A percentile compares a stretch with the other conserved stretches of the same genome.
Evolutionary conservation across 2,113 vertebrate species (phyloP).

Genomic region (Dipodomys spectabilis): DNA sequence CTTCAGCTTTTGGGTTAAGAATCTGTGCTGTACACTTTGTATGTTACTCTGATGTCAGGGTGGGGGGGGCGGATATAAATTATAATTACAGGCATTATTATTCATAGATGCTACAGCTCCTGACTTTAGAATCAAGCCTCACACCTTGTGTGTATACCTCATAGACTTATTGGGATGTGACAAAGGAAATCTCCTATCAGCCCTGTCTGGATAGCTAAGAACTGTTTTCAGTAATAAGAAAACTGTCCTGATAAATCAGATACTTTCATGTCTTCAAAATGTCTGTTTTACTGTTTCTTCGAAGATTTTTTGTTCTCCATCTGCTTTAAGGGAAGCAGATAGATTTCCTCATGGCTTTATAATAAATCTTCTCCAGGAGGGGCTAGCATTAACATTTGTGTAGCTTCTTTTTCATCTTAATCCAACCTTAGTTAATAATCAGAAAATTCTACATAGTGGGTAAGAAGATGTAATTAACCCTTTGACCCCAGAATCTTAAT

Average conservation of each 20-base stretch:
- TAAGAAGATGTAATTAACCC: slow-evolving; percentile 95
- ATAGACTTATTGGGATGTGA: slow-evolving; percentile 80
- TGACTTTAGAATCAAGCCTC: slow-evolving; percentile 81
- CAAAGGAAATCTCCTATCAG: slow-evolving; percentile 86
- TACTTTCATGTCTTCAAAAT: slow-evolving; percentile 82
- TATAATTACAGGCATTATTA: slow-evolving; percentile 83
- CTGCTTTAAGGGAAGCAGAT: slow-evolving; percentile 85
- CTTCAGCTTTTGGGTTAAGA: slow-evolving; percentile 80
- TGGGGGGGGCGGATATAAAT: slow-evolving; percentile 75
- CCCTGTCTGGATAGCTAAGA: slow-evolving; percentile 84
- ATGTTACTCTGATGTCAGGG: slow-evolving; percentile 79
- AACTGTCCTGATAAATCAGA: slow-evolving; percentile 83
- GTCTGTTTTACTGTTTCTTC: slow-evolving; percentile 84
- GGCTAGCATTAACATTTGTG: slow-evolving; percentile 88
- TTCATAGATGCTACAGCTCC: slow-evolving; percentile 76
- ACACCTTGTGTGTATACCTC: slow-evolving; percentile 73
- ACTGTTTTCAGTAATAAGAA: slow-evolving; percentile 86
- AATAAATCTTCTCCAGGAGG: slow-evolving; percentile 88
- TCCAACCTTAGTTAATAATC: slow-evolving; percentile 91
- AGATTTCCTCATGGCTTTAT: slow-evolving; percentile 87
- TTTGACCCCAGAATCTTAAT: slow-evolving; percentile 92
- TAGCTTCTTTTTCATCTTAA: slow-evolving; percentile 89
- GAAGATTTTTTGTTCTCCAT: slow-evolving; percentile 83
- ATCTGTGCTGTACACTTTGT: slow-evolving; percentile 74
- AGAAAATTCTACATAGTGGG: slow-evolving; percentile 91